A percentile compares a stretch with the other conserved stretches of the same genome.
Evolutionary conservation across 2,888 invertebrate species (phyloP).

Genomic region (Strigamia maritima): DNA sequence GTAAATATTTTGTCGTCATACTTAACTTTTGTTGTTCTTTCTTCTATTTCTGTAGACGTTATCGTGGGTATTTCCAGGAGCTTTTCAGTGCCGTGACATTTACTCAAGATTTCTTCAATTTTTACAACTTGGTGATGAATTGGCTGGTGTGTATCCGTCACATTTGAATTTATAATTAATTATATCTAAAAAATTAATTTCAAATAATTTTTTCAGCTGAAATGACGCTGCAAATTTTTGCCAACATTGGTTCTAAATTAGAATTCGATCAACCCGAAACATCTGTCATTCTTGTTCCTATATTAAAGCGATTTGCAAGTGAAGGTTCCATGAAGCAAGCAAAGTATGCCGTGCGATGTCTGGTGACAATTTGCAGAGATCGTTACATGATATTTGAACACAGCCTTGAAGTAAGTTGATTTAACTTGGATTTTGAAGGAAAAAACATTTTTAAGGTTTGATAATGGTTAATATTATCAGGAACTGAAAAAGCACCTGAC

Average conservation of each 20-base stretch:
- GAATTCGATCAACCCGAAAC: slow-evolving; percentile 50
- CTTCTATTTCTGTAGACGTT: too few species aligned
- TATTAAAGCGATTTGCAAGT: slow-evolving; percentile 83
- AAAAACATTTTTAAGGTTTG: neutral
- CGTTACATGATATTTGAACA: slow-evolving; percentile 72
- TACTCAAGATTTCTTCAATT: slow-evolving; percentile 71
- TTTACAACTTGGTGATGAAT: slow-evolving; percentile 66
- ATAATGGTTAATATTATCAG: slow-evolving; percentile 48
- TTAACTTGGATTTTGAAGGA: neutral
- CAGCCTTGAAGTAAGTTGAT: slow-evolving; percentile 64
- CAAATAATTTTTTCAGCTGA: slow-evolving; percentile 46
- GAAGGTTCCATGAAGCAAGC: slow-evolving; percentile 91
- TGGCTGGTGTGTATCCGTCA: slow-evolving; percentile 41
- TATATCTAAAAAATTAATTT: neutral
- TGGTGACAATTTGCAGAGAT: slow-evolving; percentile 51
- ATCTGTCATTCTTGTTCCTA: slow-evolving; percentile 66
- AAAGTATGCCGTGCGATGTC: slow-evolving; percentile 91
- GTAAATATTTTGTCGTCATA: neutral
- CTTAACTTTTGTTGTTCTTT: too few species aligned
- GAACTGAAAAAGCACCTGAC: slow-evolving; percentile 32
- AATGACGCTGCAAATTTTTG: slow-evolving; percentile 51
- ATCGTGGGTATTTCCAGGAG: slow-evolving; percentile 87
- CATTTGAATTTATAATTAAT: neutral
- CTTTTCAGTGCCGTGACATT: slow-evolving; percentile 83
- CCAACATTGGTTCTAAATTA: slow-evolving; percentile 51